Conservation (phyloP, 2,888 invertebrate genomes). For the Macaria notata region DNA sequence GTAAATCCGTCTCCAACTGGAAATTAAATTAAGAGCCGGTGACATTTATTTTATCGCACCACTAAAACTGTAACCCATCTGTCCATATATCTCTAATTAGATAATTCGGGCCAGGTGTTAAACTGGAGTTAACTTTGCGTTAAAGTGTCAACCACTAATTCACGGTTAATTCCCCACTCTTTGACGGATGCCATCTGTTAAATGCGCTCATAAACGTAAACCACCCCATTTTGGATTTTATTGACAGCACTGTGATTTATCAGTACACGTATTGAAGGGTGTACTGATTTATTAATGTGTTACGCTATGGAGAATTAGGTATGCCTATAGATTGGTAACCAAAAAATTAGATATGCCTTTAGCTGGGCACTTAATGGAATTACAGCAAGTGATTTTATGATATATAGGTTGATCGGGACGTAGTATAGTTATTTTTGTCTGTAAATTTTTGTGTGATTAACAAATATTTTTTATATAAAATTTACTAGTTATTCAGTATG, state of each 20-base stretch:
- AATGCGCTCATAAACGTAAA: conserved; percentile 53
- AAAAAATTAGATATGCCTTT: too few species aligned
- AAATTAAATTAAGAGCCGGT: background rate
- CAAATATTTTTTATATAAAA: too few species aligned
- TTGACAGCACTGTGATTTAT: conserved; percentile 60
- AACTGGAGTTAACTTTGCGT: conserved; percentile 35
- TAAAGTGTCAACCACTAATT: conserved; percentile 50
- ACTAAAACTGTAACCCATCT: conserved; percentile 15
- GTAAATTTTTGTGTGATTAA: too few species aligned
- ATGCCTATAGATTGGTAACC: too few species aligned
- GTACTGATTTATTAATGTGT: background rate
- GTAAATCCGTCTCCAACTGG: conserved; percentile 4
- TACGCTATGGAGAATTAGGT: too few species aligned
- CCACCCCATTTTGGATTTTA: conserved; percentile 56
- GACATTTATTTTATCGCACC: conserved; percentile 4
- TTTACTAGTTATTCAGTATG: too few species aligned
- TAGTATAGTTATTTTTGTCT: too few species aligned
- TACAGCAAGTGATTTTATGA: too few species aligned
- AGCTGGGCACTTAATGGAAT: too few species aligned
- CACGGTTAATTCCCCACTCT: conserved; percentile 43
- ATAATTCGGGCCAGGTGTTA: conserved; percentile 42
- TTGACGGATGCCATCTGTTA: conserved; percentile 49
- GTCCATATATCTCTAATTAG: conserved; percentile 29
- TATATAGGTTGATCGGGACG: too few species aligned
- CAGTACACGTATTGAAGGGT: conserved; percentile 17